Conservation (phyloP, 2,797 vertebrate genomes). For the Typhlichthys eigenmanni region DNA sequence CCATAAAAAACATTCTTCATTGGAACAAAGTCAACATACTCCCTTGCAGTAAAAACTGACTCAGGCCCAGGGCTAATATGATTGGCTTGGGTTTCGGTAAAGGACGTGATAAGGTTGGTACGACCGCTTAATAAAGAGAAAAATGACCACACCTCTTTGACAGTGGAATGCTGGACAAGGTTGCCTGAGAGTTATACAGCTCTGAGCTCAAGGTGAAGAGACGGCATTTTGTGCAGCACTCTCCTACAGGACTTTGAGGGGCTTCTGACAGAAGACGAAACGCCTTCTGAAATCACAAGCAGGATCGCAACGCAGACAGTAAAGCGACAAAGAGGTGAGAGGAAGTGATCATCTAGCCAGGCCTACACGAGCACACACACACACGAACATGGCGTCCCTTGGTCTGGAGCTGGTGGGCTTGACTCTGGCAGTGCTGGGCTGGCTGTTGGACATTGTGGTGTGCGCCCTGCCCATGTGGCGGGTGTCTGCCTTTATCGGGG, state of each 20-base stretch:
- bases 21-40: conserved; percentile 37
- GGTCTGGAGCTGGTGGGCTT: conserved; percentile 86
- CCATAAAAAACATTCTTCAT: conserved; percentile 54
- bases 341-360: conserved; percentile 11
- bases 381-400: conserved; percentile 73
- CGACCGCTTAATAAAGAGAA: conserved; percentile 49
- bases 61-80: conserved; percentile 44
- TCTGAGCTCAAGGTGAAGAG: too few species aligned
- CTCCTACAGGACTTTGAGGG: too few species aligned
- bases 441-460: conserved; percentile 82
- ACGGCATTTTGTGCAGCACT: conserved; percentile 9
- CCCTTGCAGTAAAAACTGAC: conserved; percentile 49
- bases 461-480: conserved; percentile 91
- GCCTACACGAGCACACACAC: conserved; percentile 4
- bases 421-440: conserved; percentile 81
- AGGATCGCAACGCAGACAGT: too few species aligned
- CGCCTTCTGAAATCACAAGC: too few species aligned
- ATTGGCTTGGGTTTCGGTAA: conserved; percentile 58
- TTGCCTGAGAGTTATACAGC: not conserved
- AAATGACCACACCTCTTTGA: conserved; percentile 25
- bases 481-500: conserved; percentile 89
- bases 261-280: too few species aligned
- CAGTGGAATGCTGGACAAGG: conserved; percentile 20
- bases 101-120: conserved; percentile 64
- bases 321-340: not conserved